Evolutionary conservation across 1,140 invertebrate genomes (phyloP), one percentile per base, ranked within the genome.

Genomic region (Phenacoccus solenopsis): DNA sequence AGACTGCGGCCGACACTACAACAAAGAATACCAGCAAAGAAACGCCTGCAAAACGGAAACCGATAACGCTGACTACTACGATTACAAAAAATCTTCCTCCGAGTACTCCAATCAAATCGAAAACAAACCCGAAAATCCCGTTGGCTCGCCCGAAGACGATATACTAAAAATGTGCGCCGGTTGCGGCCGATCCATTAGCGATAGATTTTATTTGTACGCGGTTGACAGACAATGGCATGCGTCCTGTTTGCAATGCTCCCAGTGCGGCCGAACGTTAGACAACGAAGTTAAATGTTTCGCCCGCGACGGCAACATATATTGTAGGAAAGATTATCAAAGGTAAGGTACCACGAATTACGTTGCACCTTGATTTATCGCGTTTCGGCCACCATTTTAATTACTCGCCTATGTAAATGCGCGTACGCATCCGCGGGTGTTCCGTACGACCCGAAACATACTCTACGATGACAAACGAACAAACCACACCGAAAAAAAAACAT

Each of bases 261-360:
- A 94, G 76, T 98, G 95, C 81, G 86, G 90, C 75, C 86, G 91
- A 77, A 86, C 89, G 10, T 85, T 98, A 67, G 93, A 96, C 79
- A 87, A 90, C 4, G 92, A 97, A 79, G 86, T 91, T 75, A 93
- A 93, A 69, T 98, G 95, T 81, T 98, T 95, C 80, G 89, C 92
- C 67, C 84, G 91, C 72, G 93, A 96, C 78, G 94, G 93, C 72
- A 91, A 91, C 77, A 97, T 98, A 75, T 97, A 94, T 81, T 98
- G 95, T 85, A 96, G 96, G 80, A 93, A 94, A 77, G 95, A 98
- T 79, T 98, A 98, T 81, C 93, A 94, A 84, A 90, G 93, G 95
- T 97, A 79, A 88, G 89, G 83, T 24, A 16, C 22, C 69, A 35
- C 72, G 27, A n/a, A n/a, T n/a, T n/a, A n/a, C n/a, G n/a, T n/a